Base-by-base conservation (phyloP, 2,113 vertebrate species). In the Corapipo altera region DNA sequence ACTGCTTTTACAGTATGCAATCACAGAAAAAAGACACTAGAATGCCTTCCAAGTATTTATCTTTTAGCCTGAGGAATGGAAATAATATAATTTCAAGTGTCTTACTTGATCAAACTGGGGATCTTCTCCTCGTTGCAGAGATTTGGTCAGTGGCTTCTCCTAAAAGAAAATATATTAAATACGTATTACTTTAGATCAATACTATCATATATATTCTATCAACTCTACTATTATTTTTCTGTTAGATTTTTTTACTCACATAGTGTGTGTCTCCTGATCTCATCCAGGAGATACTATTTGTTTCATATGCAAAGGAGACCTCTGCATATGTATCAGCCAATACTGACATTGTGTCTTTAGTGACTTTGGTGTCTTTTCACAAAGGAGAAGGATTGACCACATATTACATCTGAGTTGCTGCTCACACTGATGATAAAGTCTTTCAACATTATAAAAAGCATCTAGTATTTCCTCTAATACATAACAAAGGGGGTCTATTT, bases 21-120 rank as follows among this genome's bases (percentile, higher is more conserved):
- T 1, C 3, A 43, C 1, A 89, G 13, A 3, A 15, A 20, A 83
- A 75, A 6, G 54, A 77, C 39, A 77, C 5, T 15, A 62, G 17
- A 78, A n/a, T 85, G 48, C 37, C 41, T 61, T 82, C 30, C 30
- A 94, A 58, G 18, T 14, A 44, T n/a, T 65, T 19, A 22, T 58
- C 32, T 75, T 72, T n/a, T 4, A 89, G 41, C 19, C 33, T 41
- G 22, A 70, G 64, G 33, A 80, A 74, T 21, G 20, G 12, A 91
- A 91, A 65, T 9, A 48, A 73, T 12, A 8, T 13, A 2, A 82
- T 82, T 88, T 76, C 18, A 83, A 74, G 19, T 33, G 37, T 98
- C 99, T 98, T 98, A 99, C 99, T 98, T 99, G 99, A 97, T 99
- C 99, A 98, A 99, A 99, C 81, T 99, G 99, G 70, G 98, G 98